These are phyloP conservation scores for Dynastes maya DNA, from an alignment of 2,888 invertebrate genomes.

Conservation along the genomic window DNA sequence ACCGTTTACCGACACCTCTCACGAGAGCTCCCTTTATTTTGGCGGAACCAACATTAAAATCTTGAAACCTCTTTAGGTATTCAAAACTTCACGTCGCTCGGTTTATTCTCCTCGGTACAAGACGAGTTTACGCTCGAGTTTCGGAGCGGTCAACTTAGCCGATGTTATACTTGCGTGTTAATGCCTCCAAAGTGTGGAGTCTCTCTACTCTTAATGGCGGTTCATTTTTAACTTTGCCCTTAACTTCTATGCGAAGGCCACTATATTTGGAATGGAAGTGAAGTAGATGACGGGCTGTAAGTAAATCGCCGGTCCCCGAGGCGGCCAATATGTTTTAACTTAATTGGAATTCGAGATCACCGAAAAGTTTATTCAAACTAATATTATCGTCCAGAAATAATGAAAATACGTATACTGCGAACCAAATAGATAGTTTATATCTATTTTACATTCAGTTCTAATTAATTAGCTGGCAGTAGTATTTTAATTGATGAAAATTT, in stretches of 20 bases:
- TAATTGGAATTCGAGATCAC: neutral
- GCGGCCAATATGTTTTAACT: conserved; percentile 6
- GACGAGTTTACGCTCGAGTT: conserved; percentile 7
- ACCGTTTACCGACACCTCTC: conserved; percentile 17
- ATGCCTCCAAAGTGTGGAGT: conserved; percentile 28
- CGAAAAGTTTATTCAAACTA: neutral
- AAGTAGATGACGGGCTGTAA: neutral
- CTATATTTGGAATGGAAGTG: conserved; percentile 25
- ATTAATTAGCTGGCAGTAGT: no score
- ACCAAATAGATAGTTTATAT: neutral
- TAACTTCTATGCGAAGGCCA: neutral
- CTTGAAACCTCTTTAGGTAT: conserved; percentile 38
- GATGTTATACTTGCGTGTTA: conserved; percentile 34
- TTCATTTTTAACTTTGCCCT: conserved; percentile 31
- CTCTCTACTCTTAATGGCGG: conserved; percentile 24
- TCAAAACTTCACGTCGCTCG: conserved; percentile 28
- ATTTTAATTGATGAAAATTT: no score
- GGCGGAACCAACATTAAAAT: conserved; percentile 36
- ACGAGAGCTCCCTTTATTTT: conserved; percentile 14
- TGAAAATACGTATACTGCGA: neutral
- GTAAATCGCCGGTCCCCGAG: neutral
- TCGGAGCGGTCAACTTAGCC: conserved; percentile 34
- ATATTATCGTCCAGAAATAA: neutral
- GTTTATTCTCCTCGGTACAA: conserved; percentile 18
- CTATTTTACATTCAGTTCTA: no score